Evolutionary conservation across 2,113 vertebrate species (phyloP), one percentile per base, ranked within the genome.

Genomic region (Anoura caudifer): DNA sequence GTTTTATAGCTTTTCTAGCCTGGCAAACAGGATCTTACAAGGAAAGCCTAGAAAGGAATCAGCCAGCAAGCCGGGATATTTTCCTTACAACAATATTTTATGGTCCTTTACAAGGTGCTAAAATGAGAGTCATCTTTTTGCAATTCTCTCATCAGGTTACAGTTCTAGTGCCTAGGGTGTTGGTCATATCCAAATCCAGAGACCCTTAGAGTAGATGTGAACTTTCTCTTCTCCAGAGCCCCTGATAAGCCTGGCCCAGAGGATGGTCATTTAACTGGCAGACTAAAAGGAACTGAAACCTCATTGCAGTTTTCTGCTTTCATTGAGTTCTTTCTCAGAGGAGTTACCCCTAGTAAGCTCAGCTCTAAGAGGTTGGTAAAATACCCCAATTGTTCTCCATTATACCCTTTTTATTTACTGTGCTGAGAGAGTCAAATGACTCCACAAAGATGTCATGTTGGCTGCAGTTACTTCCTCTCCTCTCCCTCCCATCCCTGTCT

Each of bases 321-420:
- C 61, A 93, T 91, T 70, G 79, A 94, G 83, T 91, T 91, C 28
- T 31, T 95, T 93, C 93, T 61, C 83, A 96, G 67, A 54, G 13
- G 38, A 89, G 33, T 76, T 82, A 67, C 20, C 26, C 20, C 28
- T 63, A 28, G 16, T 20, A 81, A 41, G 31, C 14, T 90, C 72
- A 86, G 41, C 67, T 91, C 52, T 85, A 82, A 56, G 20, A 15
- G 22, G 14, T 7, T 97, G 59, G 14, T 93, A 89, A 93, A 93
- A 91, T 91, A 70, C 24, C 1, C 28, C 13, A 54, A 61, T 73
- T 96, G 61, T 89, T 97, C 38, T 83, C n/a, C 7, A 41, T 63
- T 67, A 45, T 10, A 77, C 14, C 63, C 19, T 36, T 61, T 77
- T 94, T 83, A 91, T 91, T 94, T 96, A 85, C 52, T 95, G 38